Evolutionary conservation across 1,140 invertebrate species (phyloP), one percentile per base, ranked within the genome.

Genomic region (Oncopodura yosiiana): DNA sequence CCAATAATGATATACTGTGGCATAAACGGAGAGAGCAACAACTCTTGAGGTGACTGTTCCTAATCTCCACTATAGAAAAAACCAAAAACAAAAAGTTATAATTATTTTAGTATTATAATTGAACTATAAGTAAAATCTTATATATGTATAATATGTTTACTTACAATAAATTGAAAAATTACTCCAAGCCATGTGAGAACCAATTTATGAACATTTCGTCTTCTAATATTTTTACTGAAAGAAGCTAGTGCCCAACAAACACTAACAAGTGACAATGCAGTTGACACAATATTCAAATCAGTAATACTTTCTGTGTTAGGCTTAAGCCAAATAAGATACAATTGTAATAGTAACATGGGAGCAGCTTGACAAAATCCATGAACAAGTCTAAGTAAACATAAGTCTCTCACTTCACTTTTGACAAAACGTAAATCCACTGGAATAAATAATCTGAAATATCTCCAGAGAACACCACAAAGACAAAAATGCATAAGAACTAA

Each of bases 191-290:
- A 91, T 0, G 87, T 89, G 2, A 92, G 73, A 1, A 91, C 85
- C 2, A 91, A 74, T 50, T 83, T 77, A 67, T 91, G 85, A 1
- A 90, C 79, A 69, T 88, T 87, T 62, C 82, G 77, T 58, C 81
- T 69, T 1, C 84, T 71, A n/a, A 88, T 81, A 68, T 89, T 85
- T 71, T 91, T 90, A 66, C 83, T 87, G 69, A 90, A 93, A 49
- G 86, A 90, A 16, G 88, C 87, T 18, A 94, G 73, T 19, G 87
- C 84, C 89, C 89, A 93, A 66, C 86, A 89, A 19, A 90, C 82
- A 54, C 81, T 87, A 72, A 91, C 84, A 3, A 93, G 70, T 2
- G 85, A 87, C 6, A 90, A 71, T 1, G 81, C 77, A 3, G 83
- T 82, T 0, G 87, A 87, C n/a, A 92, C 84, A 38, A 83, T 78